Conservation (phyloP, 2,797 vertebrate genomes). For the Sardinella longiceps region DNA sequence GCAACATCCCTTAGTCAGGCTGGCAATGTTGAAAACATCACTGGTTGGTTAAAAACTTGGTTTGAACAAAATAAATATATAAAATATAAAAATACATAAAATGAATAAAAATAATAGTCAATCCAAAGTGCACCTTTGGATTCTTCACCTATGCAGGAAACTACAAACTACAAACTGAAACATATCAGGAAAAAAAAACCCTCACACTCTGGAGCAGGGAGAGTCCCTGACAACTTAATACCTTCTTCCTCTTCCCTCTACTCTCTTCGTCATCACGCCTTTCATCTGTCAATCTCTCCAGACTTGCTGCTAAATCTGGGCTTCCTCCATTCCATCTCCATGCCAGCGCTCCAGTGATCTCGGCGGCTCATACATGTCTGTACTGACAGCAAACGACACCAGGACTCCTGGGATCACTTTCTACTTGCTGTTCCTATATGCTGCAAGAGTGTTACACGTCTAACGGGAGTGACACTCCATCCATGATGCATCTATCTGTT, state of each 20-base stretch:
- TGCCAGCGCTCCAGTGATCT: neutral
- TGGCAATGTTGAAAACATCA: constrained; percentile 31
- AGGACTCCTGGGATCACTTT: neutral
- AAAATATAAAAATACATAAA: too few species aligned
- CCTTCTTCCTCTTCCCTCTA: neutral
- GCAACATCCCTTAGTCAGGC: constrained; percentile 35
- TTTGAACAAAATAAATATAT: neutral
- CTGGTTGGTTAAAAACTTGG: constrained; percentile 22
- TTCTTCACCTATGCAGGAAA: neutral
- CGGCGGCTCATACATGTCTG: neutral
- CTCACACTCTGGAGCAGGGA: neutral
- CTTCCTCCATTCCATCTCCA: neutral
- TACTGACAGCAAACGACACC: neutral
- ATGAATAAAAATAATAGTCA: too few species aligned
- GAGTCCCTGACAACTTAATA: neutral
- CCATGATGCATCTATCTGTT: neutral
- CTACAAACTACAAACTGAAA: neutral
- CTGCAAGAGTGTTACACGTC: neutral
- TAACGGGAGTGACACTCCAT: neutral
- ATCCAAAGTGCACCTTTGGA: neutral
- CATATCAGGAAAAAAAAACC: neutral
- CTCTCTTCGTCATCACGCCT: neutral
- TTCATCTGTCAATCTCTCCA: constrained; percentile 21
- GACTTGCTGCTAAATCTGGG: neutral
- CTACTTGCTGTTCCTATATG: neutral